Conservation (phyloP, 2,797 vertebrate species). For the Sebastes taczanowskii region DNA sequence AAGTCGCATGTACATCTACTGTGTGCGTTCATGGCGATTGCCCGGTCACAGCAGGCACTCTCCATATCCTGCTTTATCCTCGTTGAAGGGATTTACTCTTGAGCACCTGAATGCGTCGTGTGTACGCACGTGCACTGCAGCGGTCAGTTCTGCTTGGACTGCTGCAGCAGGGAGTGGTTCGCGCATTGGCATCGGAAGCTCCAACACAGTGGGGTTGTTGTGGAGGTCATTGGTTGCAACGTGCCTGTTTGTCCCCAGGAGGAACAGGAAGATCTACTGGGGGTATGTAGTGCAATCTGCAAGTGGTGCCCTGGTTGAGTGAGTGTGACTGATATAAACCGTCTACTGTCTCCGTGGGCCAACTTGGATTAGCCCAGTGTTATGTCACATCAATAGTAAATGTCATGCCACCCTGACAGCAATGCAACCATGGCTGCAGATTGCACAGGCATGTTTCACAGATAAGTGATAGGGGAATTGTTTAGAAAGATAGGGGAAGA, state of each 20-base stretch:
- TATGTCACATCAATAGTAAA: constrained; percentile 26
- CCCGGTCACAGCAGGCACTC: constrained; percentile 18
- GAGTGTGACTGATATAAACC: constrained; percentile 17
- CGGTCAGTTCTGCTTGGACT: constrained; percentile 2
- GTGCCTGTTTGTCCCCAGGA: constrained; percentile 54
- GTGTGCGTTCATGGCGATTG: constrained; percentile 39
- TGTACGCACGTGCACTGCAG: constrained; percentile 15
- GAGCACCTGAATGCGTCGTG: constrained; percentile 50
- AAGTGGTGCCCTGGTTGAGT: constrained; percentile 1
- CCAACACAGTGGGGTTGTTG: constrained; percentile 55
- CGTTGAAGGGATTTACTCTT: constrained; percentile 73
- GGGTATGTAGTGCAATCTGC: constrained; percentile 60
- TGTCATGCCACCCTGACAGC: constrained; percentile 22
- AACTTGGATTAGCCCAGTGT: constrained; percentile 41
- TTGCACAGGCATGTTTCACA: background rate
- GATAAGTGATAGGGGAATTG: background rate
- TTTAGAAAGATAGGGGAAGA: background rate
- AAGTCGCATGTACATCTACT: constrained; percentile 26
- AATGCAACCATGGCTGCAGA: background rate
- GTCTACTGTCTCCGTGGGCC: constrained; percentile 1
- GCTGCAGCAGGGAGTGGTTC: background rate
- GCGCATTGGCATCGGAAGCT: background rate
- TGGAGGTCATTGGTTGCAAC: constrained; percentile 53
- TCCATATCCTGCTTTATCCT: constrained; percentile 62
- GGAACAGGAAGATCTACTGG: constrained; percentile 59